Evolutionary conservation across 35 echinoderm and acorn worm species (phyloP), one percentile per base, ranked within the genome.

Genomic region (Diadema setosum): DNA sequence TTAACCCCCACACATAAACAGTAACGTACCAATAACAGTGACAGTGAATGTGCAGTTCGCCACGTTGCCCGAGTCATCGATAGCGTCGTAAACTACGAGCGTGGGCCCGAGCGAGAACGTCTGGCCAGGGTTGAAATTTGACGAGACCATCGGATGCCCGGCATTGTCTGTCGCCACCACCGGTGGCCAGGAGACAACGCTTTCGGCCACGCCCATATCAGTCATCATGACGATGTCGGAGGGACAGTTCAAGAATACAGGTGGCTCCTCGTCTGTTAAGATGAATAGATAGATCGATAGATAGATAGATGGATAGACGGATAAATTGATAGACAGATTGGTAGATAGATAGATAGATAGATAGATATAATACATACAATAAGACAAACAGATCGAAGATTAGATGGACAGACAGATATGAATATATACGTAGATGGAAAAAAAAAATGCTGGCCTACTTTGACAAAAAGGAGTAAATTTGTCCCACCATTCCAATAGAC

Each of bases 11-110:
- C n/a, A n/a, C n/a, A n/a, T n/a, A n/a, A n/a, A n/a, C n/a, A n/a
- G n/a, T 40, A 80, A 4, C 74, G 37, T 89, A 89, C 87, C 87
- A 14, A 26, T 58, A 18, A 89, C 57, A 21, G 87, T 82, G 16
- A 89, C 55, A 41, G 36, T 34, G 65, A 89, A 89, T 3, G 75
- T 41, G 30, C 87, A 89, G 5, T 34, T 9, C 4, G 87, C 74
- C 16, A 75, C 25, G 23, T 81, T 81, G n/a, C 43, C 75, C 24
- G 78, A 15, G 31, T 12, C 46, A 82, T 89, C 87, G 3, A 39
- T 81, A 14, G 55, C 87, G 30, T 61, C 44, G 57, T 89, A 89
- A 5, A 25, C 18, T 20, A 89, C 87, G 12, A 40, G 34, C n/a
- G 75, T 58, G 5, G 44, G 37, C 9, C 87, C 87, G 1, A 89